phyloP scores from a whole-genome alignment of 1,140 invertebrate genomes.

The Hyles euphorbiae region DNA sequence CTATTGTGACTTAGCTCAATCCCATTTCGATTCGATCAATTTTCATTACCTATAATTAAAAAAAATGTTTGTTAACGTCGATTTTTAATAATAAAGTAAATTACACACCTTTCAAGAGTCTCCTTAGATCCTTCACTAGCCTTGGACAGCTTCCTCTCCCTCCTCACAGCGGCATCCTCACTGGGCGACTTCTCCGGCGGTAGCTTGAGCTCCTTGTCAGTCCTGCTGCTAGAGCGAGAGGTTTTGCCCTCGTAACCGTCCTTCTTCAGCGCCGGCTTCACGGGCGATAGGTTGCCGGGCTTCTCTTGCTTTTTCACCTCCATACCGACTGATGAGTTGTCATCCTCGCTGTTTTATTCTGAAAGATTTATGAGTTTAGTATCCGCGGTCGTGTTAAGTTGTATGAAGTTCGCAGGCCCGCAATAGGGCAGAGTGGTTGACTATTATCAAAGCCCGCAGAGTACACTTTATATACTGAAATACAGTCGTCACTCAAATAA shows the following conservation, averaged over 20 bases:
- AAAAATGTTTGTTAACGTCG: too few species aligned
- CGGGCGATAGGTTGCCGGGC: slow-evolving; percentile 57
- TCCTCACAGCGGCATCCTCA: slow-evolving; percentile 40
- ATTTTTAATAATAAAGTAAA: too few species aligned
- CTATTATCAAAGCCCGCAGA: too few species aligned
- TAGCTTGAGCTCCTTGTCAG: slow-evolving; percentile 52
- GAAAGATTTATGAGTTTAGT: slow-evolving; percentile 12
- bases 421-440: too few species aligned
- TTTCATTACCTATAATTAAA: too few species aligned
- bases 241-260: slow-evolving; percentile 42
- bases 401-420: too few species aligned
- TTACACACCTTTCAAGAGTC: slow-evolving; percentile 49
- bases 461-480: too few species aligned
- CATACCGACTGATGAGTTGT: slow-evolving; percentile 43
- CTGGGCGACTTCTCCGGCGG: slow-evolving; percentile 57
- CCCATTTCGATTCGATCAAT: too few species aligned
- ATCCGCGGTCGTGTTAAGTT: too few species aligned
- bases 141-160: slow-evolving; percentile 45
- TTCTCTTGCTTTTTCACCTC: slow-evolving; percentile 68
- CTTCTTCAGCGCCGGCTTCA: slow-evolving; percentile 40
- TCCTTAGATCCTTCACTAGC: slow-evolving; percentile 57
- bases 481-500: too few species aligned
- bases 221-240: slow-evolving; percentile 44
- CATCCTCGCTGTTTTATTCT: slow-evolving; percentile 43
- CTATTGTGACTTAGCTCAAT: too few species aligned